A percentile compares a stretch with the other conserved stretches of the same genome.
phyloP scores from a whole-genome alignment of 2,888 invertebrate genomes.

The Leptothorax acervorum region DNA sequence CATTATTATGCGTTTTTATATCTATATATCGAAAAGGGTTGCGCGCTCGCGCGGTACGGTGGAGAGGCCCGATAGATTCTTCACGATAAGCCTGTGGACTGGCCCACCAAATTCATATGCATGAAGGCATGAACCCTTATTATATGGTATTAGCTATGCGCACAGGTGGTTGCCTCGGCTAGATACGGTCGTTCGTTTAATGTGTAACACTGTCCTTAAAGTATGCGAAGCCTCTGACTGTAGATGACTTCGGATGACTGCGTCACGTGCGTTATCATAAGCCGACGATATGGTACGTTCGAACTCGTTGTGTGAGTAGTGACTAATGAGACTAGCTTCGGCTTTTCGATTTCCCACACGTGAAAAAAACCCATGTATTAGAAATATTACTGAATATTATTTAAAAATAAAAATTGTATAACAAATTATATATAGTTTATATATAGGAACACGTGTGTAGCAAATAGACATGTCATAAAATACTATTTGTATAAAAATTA shows the following conservation, averaged over 20 bases:
- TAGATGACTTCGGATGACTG: constrained; percentile 43
- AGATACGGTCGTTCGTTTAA: constrained; percentile 76
- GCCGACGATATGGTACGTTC: constrained; percentile 52
- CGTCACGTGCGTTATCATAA: constrained; percentile 65
- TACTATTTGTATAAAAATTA: background rate
- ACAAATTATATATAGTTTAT: background rate
- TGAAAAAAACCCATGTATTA: background rate
- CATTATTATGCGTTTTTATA: constrained; percentile 63
- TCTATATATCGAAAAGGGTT: constrained; percentile 76
- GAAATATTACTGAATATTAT: background rate
- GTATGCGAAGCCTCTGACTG: constrained; percentile 70
- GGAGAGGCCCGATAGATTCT: constrained; percentile 77
- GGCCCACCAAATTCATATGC: constrained; percentile 83
- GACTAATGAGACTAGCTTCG: background rate
- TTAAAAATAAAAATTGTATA: background rate
- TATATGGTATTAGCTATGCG: constrained; percentile 85
- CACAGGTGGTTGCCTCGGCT: constrained; percentile 84
- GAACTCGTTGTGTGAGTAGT: constrained; percentile 59
- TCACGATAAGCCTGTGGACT: constrained; percentile 79
- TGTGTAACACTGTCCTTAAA: constrained; percentile 75
- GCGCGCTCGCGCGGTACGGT: constrained; percentile 55
- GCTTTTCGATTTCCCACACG: background rate
- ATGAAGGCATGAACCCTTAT: constrained; percentile 84
- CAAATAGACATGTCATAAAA: background rate
- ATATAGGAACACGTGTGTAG: background rate